phyloP scores from a whole-genome alignment of 2,797 vertebrate species.

The Propithecus perrieri region DNA sequence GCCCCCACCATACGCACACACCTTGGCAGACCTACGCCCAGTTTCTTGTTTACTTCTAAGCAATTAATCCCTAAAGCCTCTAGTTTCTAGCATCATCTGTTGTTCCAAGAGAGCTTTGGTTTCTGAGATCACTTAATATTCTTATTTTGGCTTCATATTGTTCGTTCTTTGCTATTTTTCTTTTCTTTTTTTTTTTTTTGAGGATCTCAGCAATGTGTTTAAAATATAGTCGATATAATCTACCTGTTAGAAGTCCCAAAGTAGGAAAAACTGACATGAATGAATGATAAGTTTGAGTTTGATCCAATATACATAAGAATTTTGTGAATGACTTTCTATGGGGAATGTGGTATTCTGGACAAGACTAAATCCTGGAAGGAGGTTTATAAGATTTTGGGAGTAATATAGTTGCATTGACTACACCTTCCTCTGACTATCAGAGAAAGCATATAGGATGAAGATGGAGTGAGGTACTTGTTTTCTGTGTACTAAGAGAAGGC shows the following conservation, averaged over 20 bases:
- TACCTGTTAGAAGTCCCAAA: background rate
- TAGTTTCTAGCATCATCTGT: background rate
- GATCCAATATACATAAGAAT: background rate
- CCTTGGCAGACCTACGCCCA: background rate
- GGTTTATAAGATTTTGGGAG: background rate
- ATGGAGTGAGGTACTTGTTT: background rate
- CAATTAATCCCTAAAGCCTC: background rate
- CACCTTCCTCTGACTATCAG: background rate
- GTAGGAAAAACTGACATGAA: background rate
- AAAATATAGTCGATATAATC: background rate
- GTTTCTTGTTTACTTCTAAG: background rate
- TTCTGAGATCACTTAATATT: background rate
- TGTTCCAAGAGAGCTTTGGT: background rate
- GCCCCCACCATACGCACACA: background rate
- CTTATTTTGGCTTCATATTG: background rate
- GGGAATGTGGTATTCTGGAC: background rate
- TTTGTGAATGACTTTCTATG: background rate
- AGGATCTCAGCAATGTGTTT: background rate
- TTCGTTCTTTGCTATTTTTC: background rate
- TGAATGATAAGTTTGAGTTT: background rate
- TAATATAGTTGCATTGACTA: background rate
- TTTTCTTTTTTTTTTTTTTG: background rate
- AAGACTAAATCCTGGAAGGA: background rate
- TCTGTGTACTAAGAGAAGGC: background rate
- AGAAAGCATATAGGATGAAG: background rate